phyloP scores from a whole-genome alignment of 2,113 vertebrate genomes.

The Danionella cerebrum region DNA sequence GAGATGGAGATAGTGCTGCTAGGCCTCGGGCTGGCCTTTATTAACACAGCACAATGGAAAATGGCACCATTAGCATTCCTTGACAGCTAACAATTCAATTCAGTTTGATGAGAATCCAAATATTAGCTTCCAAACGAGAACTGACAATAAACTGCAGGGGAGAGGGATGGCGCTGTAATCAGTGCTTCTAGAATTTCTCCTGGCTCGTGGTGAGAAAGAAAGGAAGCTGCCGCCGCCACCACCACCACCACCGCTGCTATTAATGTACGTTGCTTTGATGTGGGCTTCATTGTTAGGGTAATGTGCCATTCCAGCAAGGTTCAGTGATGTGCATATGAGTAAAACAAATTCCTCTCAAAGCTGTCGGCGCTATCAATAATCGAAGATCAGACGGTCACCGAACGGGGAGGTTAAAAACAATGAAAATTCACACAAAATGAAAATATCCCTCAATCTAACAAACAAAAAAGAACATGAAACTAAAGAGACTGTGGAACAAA shows the following conservation, averaged over 20 bases:
- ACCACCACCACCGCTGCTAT: too few species aligned
- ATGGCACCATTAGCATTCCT: slow-evolving; percentile 59
- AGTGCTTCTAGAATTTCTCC: slow-evolving; percentile 43
- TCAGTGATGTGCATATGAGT: too few species aligned
- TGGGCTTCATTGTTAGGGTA: slow-evolving; percentile 12
- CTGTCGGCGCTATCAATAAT: too few species aligned
- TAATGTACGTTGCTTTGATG: slow-evolving; percentile 24
- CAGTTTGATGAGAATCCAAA: slow-evolving; percentile 43
- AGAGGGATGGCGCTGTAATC: slow-evolving; percentile 47
- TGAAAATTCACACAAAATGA: too few species aligned
- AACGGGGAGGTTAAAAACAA: too few species aligned
- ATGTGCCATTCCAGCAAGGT: slow-evolving; percentile 11
- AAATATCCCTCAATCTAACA: too few species aligned
- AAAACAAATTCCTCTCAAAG: too few species aligned
- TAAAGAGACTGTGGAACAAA: too few species aligned
- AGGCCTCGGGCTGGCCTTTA: slow-evolving; percentile 36
- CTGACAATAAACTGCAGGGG: slow-evolving; percentile 40
- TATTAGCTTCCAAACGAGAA: slow-evolving; percentile 51
- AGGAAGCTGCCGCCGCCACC: too few species aligned
- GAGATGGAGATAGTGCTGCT: slow-evolving; percentile 8
- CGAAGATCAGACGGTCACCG: too few species aligned
- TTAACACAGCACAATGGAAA: slow-evolving; percentile 51
- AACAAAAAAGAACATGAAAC: too few species aligned
- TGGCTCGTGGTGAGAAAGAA: slow-evolving; percentile 21
- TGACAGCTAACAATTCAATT: slow-evolving; percentile 65